These are phyloP conservation scores for Threskiornis aethiopicus DNA, from an alignment of 2,797 vertebrate species.

Conservation along the genomic window DNA sequence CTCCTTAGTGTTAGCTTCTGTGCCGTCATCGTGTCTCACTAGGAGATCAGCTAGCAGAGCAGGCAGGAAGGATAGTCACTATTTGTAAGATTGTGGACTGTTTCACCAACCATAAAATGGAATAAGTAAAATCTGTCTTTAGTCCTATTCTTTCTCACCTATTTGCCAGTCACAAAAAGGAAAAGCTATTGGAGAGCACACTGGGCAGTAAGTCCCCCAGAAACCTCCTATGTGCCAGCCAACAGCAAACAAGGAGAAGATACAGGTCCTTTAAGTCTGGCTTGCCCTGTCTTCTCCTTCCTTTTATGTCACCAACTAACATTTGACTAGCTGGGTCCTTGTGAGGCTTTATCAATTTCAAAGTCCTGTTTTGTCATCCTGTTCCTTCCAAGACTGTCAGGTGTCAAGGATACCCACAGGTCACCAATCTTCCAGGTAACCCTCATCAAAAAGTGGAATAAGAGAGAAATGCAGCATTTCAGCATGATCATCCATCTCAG, in stretches of 20 bases:
- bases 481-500: not conserved
- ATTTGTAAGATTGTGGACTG: not conserved
- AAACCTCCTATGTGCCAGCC: not conserved
- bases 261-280: not conserved
- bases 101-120: not conserved
- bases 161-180: not conserved
- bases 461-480: not conserved
- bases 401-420: not conserved
- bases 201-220: not conserved
- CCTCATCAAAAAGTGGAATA: not conserved
- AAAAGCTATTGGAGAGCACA: not conserved
- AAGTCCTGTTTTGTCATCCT: not conserved
- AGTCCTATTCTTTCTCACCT: not conserved
- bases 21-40: not conserved
- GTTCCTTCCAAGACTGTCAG: not conserved
- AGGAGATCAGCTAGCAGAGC: not conserved
- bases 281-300: not conserved
- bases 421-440: not conserved
- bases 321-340: not conserved
- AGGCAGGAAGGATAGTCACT: not conserved
- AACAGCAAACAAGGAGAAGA: not conserved
- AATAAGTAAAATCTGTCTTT: not conserved
- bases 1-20: not conserved
- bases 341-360: not conserved
- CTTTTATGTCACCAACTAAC: not conserved